Conservation (phyloP, 2,888 invertebrate genomes). For the Microchrysa polita region DNA sequence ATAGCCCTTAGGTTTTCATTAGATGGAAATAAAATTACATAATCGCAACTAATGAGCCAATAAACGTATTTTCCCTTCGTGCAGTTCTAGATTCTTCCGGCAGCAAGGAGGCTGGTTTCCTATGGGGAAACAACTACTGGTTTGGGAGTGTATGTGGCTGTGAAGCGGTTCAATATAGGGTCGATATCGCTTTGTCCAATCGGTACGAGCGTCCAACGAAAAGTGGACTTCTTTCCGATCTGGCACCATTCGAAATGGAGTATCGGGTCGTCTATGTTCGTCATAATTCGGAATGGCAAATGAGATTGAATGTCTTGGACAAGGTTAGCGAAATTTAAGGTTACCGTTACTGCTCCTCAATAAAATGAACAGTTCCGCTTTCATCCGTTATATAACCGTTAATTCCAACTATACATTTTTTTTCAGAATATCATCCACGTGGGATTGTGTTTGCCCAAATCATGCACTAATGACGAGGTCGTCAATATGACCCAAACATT, state of each 20-base stretch:
- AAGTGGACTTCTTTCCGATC: conserved; percentile 59
- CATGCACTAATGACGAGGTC: conserved; percentile 63
- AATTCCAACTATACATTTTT: no score
- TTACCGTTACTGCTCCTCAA: no score
- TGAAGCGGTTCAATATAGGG: conserved; percentile 61
- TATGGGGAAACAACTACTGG: conserved; percentile 72
- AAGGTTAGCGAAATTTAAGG: conserved; percentile 53
- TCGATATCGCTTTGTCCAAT: conserved; percentile 60
- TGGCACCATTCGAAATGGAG: conserved; percentile 63
- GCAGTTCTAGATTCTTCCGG: conserved; percentile 71
- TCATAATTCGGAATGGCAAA: conserved; percentile 64
- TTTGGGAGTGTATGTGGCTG: conserved; percentile 68
- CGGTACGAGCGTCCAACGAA: conserved; percentile 62
- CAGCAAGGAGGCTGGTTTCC: conserved; percentile 66
- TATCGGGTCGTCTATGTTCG: conserved; percentile 63
- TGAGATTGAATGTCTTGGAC: conserved; percentile 63
- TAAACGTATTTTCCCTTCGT: no score
- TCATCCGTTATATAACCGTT: no score
- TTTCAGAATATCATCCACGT: conserved; percentile 65
- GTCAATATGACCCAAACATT: conserved; percentile 59
- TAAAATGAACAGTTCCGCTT: no score
- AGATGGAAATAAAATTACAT: no score
- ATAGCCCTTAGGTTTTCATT: no score
- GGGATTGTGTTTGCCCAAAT: conserved; percentile 67
- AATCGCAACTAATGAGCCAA: no score